These are phyloP conservation scores for Malaclemys terrapin DNA, from an alignment of 2,113 vertebrate genomes.

Conservation along the genomic window DNA sequence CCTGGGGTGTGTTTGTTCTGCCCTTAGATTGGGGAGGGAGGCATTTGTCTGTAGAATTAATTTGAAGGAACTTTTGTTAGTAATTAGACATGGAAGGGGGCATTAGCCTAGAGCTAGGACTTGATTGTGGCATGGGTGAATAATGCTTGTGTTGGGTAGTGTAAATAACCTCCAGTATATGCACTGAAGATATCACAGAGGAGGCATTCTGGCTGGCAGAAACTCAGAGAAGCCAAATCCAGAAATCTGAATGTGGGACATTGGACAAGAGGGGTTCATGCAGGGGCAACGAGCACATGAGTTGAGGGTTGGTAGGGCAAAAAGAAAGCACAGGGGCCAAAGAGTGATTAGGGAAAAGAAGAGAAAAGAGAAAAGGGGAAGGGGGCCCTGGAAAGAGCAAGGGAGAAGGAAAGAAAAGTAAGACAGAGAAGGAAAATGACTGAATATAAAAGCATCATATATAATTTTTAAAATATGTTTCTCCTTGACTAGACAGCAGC, in stretches of 20 bases:
- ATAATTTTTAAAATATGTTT: background rate
- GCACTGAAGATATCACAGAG: background rate
- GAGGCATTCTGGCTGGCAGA: background rate
- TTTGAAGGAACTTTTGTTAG: background rate
- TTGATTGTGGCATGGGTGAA: background rate
- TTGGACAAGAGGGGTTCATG: slow-evolving; percentile 34
- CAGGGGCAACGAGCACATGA: background rate
- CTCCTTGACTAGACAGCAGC: background rate
- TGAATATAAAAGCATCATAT: background rate
- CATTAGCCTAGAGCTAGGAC: background rate
- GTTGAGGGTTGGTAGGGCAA: background rate
- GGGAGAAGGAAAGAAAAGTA: background rate
- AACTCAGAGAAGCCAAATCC: slow-evolving; percentile 48
- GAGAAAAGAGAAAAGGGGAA: background rate
- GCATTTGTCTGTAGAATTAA: background rate
- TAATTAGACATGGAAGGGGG: background rate
- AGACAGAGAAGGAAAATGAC: background rate
- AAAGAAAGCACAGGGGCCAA: background rate
- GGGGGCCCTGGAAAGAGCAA: no score
- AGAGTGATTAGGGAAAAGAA: background rate
- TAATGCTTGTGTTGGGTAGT: background rate
- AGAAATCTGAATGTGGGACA: slow-evolving; percentile 12
- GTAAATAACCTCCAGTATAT: accelerated
- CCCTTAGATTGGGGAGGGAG: background rate
- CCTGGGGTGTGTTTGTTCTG: background rate